Evolutionary conservation across 2,797 vertebrate species (phyloP).

Genomic region (Sebastes oblongus): DNA sequence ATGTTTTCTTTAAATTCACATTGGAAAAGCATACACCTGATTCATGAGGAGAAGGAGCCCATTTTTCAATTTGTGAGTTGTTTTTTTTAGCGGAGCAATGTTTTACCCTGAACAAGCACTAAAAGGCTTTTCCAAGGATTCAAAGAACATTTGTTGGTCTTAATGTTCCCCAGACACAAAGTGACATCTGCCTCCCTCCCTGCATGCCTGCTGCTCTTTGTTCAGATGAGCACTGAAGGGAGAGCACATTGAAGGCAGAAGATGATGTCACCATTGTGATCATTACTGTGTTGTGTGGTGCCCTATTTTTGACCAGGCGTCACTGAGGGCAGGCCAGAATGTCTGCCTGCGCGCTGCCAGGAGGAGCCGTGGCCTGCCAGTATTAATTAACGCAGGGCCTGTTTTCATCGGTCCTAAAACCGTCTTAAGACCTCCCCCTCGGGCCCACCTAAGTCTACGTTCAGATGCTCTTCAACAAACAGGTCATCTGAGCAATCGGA

Average conservation of each 20-base stretch:
- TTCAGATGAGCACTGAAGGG: constrained; percentile 73
- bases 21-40: neutral
- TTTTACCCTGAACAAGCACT: constrained; percentile 38
- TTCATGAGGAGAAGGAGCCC: neutral
- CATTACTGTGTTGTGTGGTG: constrained; percentile 77
- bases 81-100: constrained; percentile 7
- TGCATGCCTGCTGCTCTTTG: constrained; percentile 81
- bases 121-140: constrained; percentile 54
- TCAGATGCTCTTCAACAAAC: constrained; percentile 39
- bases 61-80: constrained; percentile 37
- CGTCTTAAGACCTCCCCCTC: constrained; percentile 68
- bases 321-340: constrained; percentile 77
- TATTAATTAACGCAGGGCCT: constrained; percentile 81
- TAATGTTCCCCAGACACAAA: constrained; percentile 81
- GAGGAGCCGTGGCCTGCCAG: constrained; percentile 81
- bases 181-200: constrained; percentile 81
- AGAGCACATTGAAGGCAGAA: constrained; percentile 74
- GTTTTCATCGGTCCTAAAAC: constrained; percentile 70
- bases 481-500: constrained; percentile 5
- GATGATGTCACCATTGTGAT: constrained; percentile 84
- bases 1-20: neutral
- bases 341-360: constrained; percentile 76
- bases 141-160: constrained; percentile 76
- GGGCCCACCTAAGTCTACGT: constrained; percentile 40
- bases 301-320: constrained; percentile 85